Base-by-base conservation (phyloP, 2,797 vertebrate species). In the Gephyroberyx darwinii region DNA sequence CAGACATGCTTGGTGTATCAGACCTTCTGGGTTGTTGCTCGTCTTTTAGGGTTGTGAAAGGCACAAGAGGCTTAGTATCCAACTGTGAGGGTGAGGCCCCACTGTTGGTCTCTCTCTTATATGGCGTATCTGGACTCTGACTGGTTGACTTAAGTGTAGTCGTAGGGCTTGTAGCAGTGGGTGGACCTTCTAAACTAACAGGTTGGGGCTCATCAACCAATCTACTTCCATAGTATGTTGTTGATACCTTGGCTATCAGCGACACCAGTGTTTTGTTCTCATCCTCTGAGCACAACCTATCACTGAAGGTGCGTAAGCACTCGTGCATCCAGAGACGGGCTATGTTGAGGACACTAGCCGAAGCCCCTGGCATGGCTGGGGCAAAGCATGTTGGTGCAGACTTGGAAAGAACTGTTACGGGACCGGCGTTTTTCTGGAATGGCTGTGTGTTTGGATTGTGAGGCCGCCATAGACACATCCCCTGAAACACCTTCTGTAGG, bases 271-370 rank as follows among this genome's bases (percentile, higher is more conserved):
- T 58, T 57, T 85, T 81, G 0, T 57, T 86, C 56, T 95, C 94
- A 2, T 78, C 72, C 8, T 87, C 78, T 7, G 91, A 91, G 68
- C 83, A 75, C 17, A 96, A 82, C 3, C 92, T 90, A 68, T 97
- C 96, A 47, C 90, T 78, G 50, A 96, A 97, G 0, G 92, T 96
- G 8, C 94, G 94, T 81, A 94, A 87, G 63, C 94, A 93, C 83
- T 97, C 96, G 0, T 97, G 96, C 84, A 94, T 88, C 96, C 96
- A 98, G 5, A 98, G 91, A 8, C 88, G 92, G 7, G 86, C 67
- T 13, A 96, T 78, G 30, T 82, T 79, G 12, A 93, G 81, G 17
- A 76, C 63, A 19, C 77, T 73, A 45, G 80, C 76, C 52, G 66
- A 17, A 17, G 76, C 5, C 0, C 71, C 65, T 47, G 89, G 41